Evolutionary conservation across 2,888 invertebrate genomes (phyloP).

Genomic region (Leptinotarsa haldemani): DNA sequence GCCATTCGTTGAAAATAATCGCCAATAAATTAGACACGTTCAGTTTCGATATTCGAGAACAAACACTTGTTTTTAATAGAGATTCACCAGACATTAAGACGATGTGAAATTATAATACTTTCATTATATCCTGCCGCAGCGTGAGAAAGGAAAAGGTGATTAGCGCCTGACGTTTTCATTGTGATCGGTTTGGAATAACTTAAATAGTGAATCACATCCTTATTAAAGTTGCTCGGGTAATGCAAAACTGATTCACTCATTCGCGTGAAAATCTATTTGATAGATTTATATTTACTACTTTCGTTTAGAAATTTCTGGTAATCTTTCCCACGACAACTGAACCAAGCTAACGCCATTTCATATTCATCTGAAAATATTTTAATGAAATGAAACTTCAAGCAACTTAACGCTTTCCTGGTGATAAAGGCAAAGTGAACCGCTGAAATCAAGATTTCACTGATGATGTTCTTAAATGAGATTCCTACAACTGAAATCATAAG

Average conservation of each 20-base stretch:
- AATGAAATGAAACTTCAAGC: too few relatives aligned
- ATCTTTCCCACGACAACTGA: too few relatives aligned
- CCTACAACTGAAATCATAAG: too few relatives aligned
- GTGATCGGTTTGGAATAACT: not conserved
- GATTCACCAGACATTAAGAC: constrained; percentile 1
- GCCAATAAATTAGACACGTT: constrained; percentile 4
- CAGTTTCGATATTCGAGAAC: constrained; percentile 10
- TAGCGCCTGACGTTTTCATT: constrained; percentile 10
- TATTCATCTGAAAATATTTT: too few relatives aligned
- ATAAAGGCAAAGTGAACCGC: too few relatives aligned
- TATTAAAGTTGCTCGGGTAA: not conserved
- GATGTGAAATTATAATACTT: constrained; percentile 27
- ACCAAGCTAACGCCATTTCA: too few relatives aligned
- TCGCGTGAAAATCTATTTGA: not conserved
- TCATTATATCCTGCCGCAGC: constrained; percentile 24
- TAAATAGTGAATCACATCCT: not conserved
- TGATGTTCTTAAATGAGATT: too few relatives aligned
- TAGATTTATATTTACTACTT: not conserved
- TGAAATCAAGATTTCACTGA: too few relatives aligned
- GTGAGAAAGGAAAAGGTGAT: constrained; percentile 21
- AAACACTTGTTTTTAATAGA: not conserved
- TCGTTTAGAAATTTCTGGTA: not conserved
- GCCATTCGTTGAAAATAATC: constrained; percentile 3
- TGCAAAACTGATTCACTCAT: not conserved
- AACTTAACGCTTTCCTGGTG: too few relatives aligned